phyloP scores from a whole-genome alignment of 2,797 vertebrate genomes.

The Typhlichthys eigenmanni region DNA sequence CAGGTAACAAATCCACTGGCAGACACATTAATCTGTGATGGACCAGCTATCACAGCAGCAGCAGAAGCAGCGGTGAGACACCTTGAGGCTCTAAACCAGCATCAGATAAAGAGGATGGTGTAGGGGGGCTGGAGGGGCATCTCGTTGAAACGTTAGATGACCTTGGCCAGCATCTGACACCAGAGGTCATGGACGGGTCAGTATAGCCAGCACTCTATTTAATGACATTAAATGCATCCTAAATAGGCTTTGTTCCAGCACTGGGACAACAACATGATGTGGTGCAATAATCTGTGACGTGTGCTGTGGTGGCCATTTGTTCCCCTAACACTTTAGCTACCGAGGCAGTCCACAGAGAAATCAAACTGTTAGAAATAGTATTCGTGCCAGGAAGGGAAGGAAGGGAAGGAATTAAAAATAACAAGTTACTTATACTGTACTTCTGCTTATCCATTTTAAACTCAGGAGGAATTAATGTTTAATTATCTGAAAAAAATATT shows the following conservation, averaged over 20 bases:
- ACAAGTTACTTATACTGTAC: neutral
- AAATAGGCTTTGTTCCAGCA: slow-evolving; percentile 63
- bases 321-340: slow-evolving; percentile 16
- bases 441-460: no score
- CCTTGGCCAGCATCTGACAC: slow-evolving; percentile 78
- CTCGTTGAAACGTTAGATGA: slow-evolving; percentile 83
- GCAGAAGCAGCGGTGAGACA: slow-evolving; percentile 56
- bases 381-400: neutral
- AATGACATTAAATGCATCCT: slow-evolving; percentile 77
- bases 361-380: neutral
- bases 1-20: slow-evolving; percentile 64
- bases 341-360: neutral
- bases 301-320: slow-evolving; percentile 24
- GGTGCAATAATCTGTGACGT: no score
- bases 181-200: slow-evolving; percentile 75
- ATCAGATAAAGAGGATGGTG: slow-evolving; percentile 63
- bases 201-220: slow-evolving; percentile 75
- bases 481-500: no score
- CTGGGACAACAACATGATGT: slow-evolving; percentile 44
- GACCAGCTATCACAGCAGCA: slow-evolving; percentile 44
- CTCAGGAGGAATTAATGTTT: no score
- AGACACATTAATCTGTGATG: slow-evolving; percentile 63
- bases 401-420: slow-evolving; percentile 1
- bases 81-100: slow-evolving; percentile 65
- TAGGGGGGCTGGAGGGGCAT: slow-evolving; percentile 58